A percentile compares a stretch with the other conserved stretches of the same genome.
These are phyloP conservation scores for Potamarius usumacintae DNA, from an alignment of 2,113 vertebrate genomes.

Conservation along the genomic window DNA sequence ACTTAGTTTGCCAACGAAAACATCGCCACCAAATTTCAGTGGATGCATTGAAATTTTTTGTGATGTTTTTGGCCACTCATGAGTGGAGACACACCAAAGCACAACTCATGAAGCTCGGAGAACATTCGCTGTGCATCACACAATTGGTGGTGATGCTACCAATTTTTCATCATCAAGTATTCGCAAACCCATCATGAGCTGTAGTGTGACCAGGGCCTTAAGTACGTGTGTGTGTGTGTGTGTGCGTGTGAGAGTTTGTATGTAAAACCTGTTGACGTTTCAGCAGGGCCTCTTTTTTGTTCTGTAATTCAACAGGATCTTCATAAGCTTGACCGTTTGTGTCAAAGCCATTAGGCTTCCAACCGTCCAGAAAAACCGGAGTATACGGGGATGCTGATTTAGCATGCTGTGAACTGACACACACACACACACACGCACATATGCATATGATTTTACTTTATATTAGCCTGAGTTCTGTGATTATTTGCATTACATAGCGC, in stretches of 20 bases:
- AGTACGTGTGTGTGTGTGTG: neutral
- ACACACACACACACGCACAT: neutral
- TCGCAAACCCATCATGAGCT: no score
- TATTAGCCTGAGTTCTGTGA: neutral
- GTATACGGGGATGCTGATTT: constrained; percentile 69
- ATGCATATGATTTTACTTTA: neutral
- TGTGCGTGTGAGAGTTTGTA: neutral
- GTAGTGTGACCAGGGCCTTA: no score
- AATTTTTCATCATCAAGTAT: no score
- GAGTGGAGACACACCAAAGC: no score
- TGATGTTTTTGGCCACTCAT: no score
- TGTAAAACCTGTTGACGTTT: constrained; percentile 44
- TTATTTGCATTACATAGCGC: neutral
- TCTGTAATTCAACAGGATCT: constrained; percentile 80
- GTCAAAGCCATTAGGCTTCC: constrained; percentile 71
- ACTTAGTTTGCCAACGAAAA: no score
- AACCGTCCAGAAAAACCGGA: constrained; percentile 78
- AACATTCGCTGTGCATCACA: no score
- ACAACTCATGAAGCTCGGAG: no score
- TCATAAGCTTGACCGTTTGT: constrained; percentile 67
- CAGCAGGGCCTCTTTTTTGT: constrained; percentile 74
- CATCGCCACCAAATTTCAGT: no score
- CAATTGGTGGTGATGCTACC: no score
- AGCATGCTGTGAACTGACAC: constrained; percentile 68
- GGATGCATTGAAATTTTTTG: no score